A percentile compares a stretch with the other conserved stretches of the same genome.
Conservation (phyloP, 2,888 invertebrate genomes). For the Drosophila macrospina region DNA sequence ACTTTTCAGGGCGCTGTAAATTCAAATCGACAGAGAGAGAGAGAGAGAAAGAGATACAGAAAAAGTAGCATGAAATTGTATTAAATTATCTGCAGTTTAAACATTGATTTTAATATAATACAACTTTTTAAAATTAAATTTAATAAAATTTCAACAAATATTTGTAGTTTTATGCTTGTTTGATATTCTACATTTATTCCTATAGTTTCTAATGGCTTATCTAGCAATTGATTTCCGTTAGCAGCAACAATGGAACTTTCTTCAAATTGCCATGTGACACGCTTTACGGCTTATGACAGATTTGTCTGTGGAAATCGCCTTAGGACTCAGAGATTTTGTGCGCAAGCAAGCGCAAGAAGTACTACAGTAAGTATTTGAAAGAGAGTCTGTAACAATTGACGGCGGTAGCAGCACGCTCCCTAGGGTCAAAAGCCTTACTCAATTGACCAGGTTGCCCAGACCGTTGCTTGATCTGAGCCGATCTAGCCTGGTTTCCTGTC, state of each 20-base stretch:
- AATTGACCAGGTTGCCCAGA: constrained; percentile 46
- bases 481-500: constrained; percentile 40
- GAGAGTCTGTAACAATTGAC: constrained; percentile 64
- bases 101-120: not conserved
- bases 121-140: too few relatives aligned
- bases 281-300: constrained; percentile 84
- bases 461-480: constrained; percentile 51
- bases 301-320: constrained; percentile 71
- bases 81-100: not conserved
- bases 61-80: not conserved
- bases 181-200: not conserved
- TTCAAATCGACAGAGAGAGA: not conserved
- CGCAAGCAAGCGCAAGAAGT: constrained; percentile 59
- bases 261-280: constrained; percentile 84
- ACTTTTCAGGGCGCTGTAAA: constrained; percentile 38
- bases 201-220: not conserved
- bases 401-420: constrained; percentile 54
- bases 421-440: constrained; percentile 26
- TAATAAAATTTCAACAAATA: too few relatives aligned
- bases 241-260: constrained; percentile 52
- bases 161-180: not conserved
- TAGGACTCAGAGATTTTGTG: constrained; percentile 63
- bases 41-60: not conserved
- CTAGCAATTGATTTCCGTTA: constrained; percentile 10
- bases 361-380: too few relatives aligned